Evolutionary conservation across 2,797 vertebrate species (phyloP).

Genomic region (Octomys mimax): DNA sequence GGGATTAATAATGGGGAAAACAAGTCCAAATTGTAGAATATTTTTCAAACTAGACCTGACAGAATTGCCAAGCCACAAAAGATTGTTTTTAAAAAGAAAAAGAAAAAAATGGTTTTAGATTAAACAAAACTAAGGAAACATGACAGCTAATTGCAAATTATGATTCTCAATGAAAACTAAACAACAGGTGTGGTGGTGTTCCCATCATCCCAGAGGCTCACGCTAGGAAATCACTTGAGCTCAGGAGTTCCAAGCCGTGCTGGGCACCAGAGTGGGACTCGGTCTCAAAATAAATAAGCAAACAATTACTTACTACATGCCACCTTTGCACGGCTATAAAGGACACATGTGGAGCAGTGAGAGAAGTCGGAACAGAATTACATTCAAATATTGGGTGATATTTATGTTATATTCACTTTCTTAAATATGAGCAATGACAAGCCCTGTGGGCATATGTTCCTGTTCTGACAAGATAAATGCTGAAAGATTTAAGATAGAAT

Average conservation of each 20-base stretch:
- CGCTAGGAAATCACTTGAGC: neutral
- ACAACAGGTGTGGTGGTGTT: no score
- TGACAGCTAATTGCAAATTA: neutral
- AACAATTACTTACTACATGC: neutral
- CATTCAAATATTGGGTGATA: neutral
- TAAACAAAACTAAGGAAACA: neutral
- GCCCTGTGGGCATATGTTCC: neutral
- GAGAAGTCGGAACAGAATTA: neutral
- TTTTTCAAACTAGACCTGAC: constrained; percentile 22
- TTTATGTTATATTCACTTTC: neutral
- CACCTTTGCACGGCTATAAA: neutral
- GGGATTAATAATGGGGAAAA: constrained; percentile 16
- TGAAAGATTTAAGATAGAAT: constrained; percentile 12
- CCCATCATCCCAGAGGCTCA: no score
- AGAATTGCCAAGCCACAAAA: constrained; percentile 7
- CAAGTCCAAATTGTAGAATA: neutral
- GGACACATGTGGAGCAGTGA: neutral
- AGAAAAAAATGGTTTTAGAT: neutral
- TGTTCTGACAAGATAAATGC: neutral
- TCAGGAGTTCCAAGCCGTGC: neutral
- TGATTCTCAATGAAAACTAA: neutral
- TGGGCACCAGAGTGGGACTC: neutral
- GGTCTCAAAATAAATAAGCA: neutral
- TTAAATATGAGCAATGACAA: neutral
- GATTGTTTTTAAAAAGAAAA: neutral